phyloP scores from a whole-genome alignment of 2,797 vertebrate species.

The Meriones psammophilus region DNA sequence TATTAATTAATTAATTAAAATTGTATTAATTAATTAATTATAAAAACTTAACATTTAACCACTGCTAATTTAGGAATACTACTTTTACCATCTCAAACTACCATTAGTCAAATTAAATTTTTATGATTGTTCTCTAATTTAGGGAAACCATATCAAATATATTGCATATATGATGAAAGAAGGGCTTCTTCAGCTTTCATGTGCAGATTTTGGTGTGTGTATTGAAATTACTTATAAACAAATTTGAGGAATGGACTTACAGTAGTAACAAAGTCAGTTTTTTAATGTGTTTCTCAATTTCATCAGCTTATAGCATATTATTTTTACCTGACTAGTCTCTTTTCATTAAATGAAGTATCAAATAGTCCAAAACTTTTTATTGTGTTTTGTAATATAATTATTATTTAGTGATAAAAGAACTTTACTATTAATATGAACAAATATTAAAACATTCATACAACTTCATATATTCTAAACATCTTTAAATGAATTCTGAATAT shows the following conservation, averaged over 20 bases:
- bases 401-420: not conserved
- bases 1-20: no score
- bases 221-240: not conserved
- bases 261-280: not conserved
- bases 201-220: not conserved
- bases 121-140: not conserved
- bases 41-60: not conserved
- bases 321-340: not conserved
- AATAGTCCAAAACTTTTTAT: conserved; percentile 12
- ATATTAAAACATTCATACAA: not conserved
- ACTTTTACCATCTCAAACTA: not conserved
- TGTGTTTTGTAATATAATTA: conserved; percentile 47
- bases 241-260: not conserved
- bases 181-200: not conserved
- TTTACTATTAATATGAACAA: conserved; percentile 40
- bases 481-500: not conserved
- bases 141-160: not conserved
- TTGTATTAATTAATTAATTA: no score
- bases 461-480: not conserved
- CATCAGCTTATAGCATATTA: conserved; percentile 17
- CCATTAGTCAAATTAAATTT: not conserved
- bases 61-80: conserved; percentile 15
- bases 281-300: not conserved
- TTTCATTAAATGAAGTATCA: conserved; percentile 36
- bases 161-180: conserved; percentile 47